Evolutionary conservation across 2,797 vertebrate species (phyloP), one percentile per base, ranked within the genome.

Genomic region (Phalanger gymnotis): DNA sequence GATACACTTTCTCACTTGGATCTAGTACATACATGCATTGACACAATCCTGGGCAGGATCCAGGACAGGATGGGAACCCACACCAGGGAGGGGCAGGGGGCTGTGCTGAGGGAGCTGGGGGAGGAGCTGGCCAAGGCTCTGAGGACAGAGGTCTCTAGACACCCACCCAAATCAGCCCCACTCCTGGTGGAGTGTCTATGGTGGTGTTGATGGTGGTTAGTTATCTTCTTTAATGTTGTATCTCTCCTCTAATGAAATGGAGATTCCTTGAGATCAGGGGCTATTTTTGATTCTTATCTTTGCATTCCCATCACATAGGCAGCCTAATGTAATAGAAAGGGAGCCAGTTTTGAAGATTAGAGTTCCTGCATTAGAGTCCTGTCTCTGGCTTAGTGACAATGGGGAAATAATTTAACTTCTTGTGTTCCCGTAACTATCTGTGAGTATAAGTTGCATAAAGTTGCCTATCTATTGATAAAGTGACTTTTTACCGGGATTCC

Each of bases 41-140:
- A 98, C 97, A 97, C 96, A 98, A 98, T 97, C 97, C 97, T 97
- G 97, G 97, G 96, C 96, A 98, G 96, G 96, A 98, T 96, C 97
- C 97, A 98, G 98, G 97, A 98, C 98, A 97, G 96, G 96, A 98
- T 96, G 96, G 97, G 97, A 98, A 98, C 97, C 97, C 98, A 98
- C 96, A 98, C 96, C 96, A 97, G 97, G 96, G 95, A 28, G 91
- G 96, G 94, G 96, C 97, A 97, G 96, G 96, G 96, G 96, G 96
- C 95, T 96, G 96, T 87, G 96, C 93, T 95, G 95, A 96, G 94
- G 96, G 73, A 56, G 57, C 93, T 91, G 93, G 93, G 96, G 96
- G 96, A 96, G 93, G 97, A 96, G 97, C 98, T 97, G 97, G 95
- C 96, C 92, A 95, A 93, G 95, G 95, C 97, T 96, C 95, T 95